phyloP scores from a whole-genome alignment of 2,797 vertebrate genomes.

The Melanotaenia nigrans region DNA sequence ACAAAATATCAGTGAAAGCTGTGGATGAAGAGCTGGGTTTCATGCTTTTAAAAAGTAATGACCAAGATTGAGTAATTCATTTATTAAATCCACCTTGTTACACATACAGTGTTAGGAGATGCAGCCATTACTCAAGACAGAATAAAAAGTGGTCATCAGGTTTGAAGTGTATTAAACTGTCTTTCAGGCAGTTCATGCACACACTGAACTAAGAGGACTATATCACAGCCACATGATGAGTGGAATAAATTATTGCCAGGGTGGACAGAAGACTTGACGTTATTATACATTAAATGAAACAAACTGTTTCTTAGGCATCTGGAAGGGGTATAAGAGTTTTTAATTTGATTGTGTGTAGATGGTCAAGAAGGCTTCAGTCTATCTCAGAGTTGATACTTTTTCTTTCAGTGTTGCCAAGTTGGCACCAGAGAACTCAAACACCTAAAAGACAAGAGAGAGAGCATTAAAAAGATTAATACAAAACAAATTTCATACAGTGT shows the following conservation, averaged over 20 bases:
- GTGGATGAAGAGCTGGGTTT: no score
- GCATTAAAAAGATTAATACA: no score
- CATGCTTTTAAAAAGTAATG: not conserved
- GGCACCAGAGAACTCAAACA: conserved; percentile 84
- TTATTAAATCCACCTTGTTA: conserved; percentile 60
- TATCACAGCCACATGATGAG: conserved; percentile 13
- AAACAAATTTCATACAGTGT: not conserved
- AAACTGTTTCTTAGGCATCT: conserved; percentile 1
- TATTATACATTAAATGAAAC: not conserved
- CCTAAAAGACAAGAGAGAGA: conserved; percentile 70
- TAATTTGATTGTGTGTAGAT: not conserved
- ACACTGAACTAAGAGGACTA: conserved; percentile 13
- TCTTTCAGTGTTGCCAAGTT: conserved; percentile 78
- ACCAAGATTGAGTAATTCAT: not conserved
- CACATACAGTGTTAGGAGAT: conserved; percentile 18
- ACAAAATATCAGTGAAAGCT: conserved; percentile 72
- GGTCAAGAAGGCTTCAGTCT: conserved; percentile 1
- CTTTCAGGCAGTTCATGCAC: conserved; percentile 7
- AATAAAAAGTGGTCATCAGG: conserved; percentile 18
- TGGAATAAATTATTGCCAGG: conserved; percentile 11
- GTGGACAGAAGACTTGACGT: not conserved
- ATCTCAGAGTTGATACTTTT: conserved; percentile 62
- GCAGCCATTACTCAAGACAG: conserved; percentile 24
- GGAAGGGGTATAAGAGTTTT: not conserved
- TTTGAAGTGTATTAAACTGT: conserved; percentile 1